phyloP scores from a whole-genome alignment of 2,797 vertebrate genomes.

The Graptemys geographica region DNA sequence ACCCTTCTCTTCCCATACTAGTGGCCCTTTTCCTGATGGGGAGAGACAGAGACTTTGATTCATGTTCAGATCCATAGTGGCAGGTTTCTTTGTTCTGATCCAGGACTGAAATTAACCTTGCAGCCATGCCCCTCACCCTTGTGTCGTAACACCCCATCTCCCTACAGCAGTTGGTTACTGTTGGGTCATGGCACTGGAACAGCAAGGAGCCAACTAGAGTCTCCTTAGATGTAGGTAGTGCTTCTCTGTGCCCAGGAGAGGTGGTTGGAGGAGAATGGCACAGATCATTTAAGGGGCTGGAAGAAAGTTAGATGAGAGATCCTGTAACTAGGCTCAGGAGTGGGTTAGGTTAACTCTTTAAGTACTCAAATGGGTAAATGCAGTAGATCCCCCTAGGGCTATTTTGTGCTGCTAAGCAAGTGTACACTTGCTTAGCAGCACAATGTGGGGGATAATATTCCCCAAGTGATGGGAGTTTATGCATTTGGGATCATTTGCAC shows the following conservation, averaged over 20 bases:
- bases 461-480: background rate
- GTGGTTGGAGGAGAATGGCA: background rate
- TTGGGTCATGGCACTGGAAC: background rate
- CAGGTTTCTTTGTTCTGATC: background rate
- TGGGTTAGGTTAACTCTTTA: background rate
- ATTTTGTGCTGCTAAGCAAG: background rate
- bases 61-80: background rate
- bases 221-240: background rate
- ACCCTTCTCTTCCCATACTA: background rate
- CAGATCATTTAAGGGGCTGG: background rate
- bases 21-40: background rate
- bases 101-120: background rate
- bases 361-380: background rate
- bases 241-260: background rate
- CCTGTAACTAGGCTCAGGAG: background rate
- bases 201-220: background rate
- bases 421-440: background rate
- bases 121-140: background rate
- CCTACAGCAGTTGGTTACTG: background rate
- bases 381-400: background rate
- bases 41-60: background rate
- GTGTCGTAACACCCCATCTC: background rate
- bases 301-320: background rate
- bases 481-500: background rate
- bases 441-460: background rate